A percentile compares a stretch with the other conserved stretches of the same genome.
Evolutionary conservation across 2,888 invertebrate species (phyloP).

Genomic region (Apodemia mormo): DNA sequence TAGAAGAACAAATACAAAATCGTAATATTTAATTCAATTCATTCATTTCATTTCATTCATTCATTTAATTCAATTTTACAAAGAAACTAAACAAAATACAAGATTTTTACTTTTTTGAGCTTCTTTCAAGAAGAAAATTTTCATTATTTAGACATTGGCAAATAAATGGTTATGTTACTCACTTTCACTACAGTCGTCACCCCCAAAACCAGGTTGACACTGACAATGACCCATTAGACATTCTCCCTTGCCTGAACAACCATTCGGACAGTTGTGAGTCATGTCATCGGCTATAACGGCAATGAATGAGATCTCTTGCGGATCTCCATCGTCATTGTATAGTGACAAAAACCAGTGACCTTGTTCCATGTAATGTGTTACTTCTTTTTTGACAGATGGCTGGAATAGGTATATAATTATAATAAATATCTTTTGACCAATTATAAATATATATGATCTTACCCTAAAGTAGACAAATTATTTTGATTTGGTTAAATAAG

Average conservation of each 20-base stretch:
- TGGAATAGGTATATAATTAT: slow-evolving; percentile 47
- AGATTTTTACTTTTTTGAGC: too few relatives aligned
- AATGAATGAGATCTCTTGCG: slow-evolving; percentile 92
- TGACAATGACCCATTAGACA: slow-evolving; percentile 97
- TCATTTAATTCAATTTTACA: too few relatives aligned
- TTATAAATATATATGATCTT: too few relatives aligned
- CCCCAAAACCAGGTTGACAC: slow-evolving; percentile 97
- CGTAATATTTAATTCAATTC: too few relatives aligned
- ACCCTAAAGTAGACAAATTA: too few relatives aligned
- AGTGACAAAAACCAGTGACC: slow-evolving; percentile 98
- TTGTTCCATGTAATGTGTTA: slow-evolving; percentile 96
- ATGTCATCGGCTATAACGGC: slow-evolving; percentile 94
- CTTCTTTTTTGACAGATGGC: slow-evolving; percentile 94
- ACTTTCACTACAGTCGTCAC: slow-evolving; percentile 98
- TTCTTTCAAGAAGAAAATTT: too few relatives aligned
- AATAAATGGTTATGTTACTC: slow-evolving; percentile 61
- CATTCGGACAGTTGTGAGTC: slow-evolving; percentile 97
- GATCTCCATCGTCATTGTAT: slow-evolving; percentile 97
- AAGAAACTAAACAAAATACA: too few relatives aligned
- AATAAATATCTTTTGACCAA: too few relatives aligned
- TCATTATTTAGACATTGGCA: too few relatives aligned
- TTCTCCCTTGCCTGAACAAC: slow-evolving; percentile 98
- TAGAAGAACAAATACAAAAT: too few relatives aligned
- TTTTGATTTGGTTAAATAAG: too few relatives aligned
- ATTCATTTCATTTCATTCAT: too few relatives aligned